A percentile compares a stretch with the other conserved stretches of the same genome.
Conservation (phyloP, 2,113 vertebrate species). For the Tragelaphus strepsiceros region DNA sequence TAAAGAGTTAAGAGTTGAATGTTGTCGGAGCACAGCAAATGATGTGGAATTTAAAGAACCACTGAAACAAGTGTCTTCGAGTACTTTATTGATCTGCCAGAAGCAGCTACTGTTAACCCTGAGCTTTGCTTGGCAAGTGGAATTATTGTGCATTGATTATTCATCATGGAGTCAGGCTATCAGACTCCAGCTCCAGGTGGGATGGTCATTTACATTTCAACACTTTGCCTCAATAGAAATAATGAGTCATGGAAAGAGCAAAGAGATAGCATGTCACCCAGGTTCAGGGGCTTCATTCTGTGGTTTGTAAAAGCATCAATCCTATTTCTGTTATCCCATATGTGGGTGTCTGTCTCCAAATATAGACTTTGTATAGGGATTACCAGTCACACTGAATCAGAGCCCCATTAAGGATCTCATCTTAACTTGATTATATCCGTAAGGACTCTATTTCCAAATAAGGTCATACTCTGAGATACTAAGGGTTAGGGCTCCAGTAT, state of each 20-base stretch:
- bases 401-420: background rate
- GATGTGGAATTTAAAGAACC: constrained; percentile 12
- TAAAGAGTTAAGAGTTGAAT: constrained; percentile 50
- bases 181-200: background rate
- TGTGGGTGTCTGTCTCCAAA: background rate
- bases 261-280: background rate
- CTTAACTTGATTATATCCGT: background rate
- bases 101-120: background rate
- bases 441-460: background rate
- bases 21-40: constrained; percentile 42
- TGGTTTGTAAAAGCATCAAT: background rate
- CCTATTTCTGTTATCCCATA: background rate
- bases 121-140: background rate
- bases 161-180: background rate
- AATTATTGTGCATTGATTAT: constrained; percentile 30
- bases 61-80: constrained; percentile 33
- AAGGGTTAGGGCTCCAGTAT: background rate
- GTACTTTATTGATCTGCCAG: constrained; percentile 4
- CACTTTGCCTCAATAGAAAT: background rate
- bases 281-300: background rate
- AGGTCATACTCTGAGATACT: background rate
- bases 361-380: background rate
- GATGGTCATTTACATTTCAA: background rate
- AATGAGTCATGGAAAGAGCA: background rate
- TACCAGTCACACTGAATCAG: background rate